phyloP scores from a whole-genome alignment of 2,113 vertebrate species.

The Nycticryphes semicollaris region DNA sequence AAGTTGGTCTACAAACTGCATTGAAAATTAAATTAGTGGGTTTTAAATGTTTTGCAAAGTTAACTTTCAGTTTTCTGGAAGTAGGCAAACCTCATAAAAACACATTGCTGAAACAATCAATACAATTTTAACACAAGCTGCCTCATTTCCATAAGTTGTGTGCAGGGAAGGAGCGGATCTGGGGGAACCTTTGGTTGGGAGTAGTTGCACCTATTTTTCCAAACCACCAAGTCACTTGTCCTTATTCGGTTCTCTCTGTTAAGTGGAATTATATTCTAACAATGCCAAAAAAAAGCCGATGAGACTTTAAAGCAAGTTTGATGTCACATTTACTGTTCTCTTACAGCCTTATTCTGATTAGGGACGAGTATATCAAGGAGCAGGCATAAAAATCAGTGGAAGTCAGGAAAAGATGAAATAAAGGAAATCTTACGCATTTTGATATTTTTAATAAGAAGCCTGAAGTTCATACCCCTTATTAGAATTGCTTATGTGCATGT shows the following conservation, averaged over 20 bases:
- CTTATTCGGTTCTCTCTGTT: not conserved
- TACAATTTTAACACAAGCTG: not conserved
- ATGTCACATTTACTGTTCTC: conserved; percentile 6
- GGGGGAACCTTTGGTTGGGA: not conserved
- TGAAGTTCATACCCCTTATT: conserved; percentile 12
- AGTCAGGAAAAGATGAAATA: not conserved
- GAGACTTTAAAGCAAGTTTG: conserved; percentile 7
- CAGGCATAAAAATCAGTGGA: not conserved
- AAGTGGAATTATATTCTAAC: not conserved
- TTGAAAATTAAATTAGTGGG: not conserved
- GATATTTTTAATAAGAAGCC: not conserved
- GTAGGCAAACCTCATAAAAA: not conserved
- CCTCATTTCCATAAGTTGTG: not conserved
- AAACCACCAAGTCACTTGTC: not conserved
- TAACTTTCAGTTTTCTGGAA: not conserved
- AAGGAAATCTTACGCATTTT: not conserved
- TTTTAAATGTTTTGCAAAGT: not conserved
- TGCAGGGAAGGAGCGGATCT: not conserved
- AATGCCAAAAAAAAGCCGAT: not conserved
- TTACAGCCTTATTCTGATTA: not conserved
- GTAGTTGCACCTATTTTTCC: not conserved
- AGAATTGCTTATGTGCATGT: conserved; percentile 18
- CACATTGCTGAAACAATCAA: not conserved
- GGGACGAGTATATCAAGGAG: not conserved
- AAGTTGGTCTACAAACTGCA: not conserved